phyloP scores from a whole-genome alignment of 2,888 invertebrate genomes.

The Rhimphoctona megacephalus region DNA sequence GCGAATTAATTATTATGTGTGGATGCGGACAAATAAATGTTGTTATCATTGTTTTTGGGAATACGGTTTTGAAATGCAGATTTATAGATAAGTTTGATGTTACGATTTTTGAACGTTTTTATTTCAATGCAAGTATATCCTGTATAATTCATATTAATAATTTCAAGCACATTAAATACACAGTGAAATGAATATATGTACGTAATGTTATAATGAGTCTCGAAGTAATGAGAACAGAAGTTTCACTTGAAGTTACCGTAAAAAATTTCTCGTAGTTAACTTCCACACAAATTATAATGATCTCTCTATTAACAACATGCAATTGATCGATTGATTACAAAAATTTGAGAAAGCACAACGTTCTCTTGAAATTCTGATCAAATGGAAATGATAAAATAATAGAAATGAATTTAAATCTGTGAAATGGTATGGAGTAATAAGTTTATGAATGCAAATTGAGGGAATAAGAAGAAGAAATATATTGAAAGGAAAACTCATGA shows the following conservation, averaged over 20 bases:
- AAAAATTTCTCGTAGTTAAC: not conserved
- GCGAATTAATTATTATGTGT: not conserved
- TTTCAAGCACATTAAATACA: not conserved
- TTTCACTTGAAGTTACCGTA: not conserved
- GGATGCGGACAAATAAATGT: not conserved
- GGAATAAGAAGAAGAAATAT: conserved; percentile 1
- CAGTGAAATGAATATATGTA: not conserved
- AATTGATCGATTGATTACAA: not conserved
- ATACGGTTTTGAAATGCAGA: not conserved
- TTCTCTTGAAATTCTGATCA: not conserved
- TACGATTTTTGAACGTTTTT: not conserved
- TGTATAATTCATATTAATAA: not conserved
- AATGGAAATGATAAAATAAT: conserved; percentile 17
- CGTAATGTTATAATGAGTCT: not conserved
- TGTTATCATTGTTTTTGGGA: not conserved
- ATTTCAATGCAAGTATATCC: not conserved
- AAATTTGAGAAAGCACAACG: not conserved
- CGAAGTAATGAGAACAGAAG: not conserved
- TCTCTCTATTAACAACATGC: not conserved
- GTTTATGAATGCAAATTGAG: not conserved
- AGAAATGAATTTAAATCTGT: not conserved
- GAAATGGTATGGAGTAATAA: conserved; percentile 14
- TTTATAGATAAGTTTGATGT: not conserved
- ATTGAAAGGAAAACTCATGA: conserved; percentile 4
- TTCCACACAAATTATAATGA: not conserved